These are phyloP conservation scores for Antennarius maculatus DNA, from an alignment of 2,797 vertebrate species.

Conservation along the genomic window DNA sequence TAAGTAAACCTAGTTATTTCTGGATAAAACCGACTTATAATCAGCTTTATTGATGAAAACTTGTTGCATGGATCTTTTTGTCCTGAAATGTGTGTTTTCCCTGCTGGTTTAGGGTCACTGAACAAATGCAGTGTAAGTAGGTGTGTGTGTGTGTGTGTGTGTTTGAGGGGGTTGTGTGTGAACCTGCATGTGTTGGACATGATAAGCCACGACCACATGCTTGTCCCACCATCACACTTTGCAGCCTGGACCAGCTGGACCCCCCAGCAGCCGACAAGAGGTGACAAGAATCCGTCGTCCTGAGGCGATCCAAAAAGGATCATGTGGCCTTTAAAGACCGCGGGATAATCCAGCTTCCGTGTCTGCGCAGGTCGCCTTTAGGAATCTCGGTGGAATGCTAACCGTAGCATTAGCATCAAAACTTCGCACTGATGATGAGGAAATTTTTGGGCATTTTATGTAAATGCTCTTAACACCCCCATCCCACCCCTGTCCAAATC, in stretches of 20 bases:
- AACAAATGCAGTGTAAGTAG: too few species aligned
- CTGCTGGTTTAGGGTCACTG: too few species aligned
- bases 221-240: constrained; percentile 20
- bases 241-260: constrained; percentile 24
- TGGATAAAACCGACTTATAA: too few species aligned
- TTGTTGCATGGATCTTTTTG: too few species aligned
- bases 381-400: constrained; percentile 26
- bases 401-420: neutral
- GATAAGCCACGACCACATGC: constrained; percentile 48
- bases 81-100: too few species aligned
- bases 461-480: constrained; percentile 62
- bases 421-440: neutral
- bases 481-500: constrained; percentile 54
- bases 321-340: constrained; percentile 64
- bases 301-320: constrained; percentile 55
- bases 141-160: neutral
- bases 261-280: constrained; percentile 56
- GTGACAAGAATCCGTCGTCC: constrained; percentile 59
- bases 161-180: constrained; percentile 4
- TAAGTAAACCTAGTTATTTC: too few species aligned
- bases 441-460: constrained; percentile 46
- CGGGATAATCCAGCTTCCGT: constrained; percentile 52
- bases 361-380: constrained; percentile 23
- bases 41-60: too few species aligned
- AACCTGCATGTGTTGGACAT: constrained; percentile 3